These are phyloP conservation scores for Riparia riparia DNA, from an alignment of 2,113 vertebrate species.

Conservation along the genomic window DNA sequence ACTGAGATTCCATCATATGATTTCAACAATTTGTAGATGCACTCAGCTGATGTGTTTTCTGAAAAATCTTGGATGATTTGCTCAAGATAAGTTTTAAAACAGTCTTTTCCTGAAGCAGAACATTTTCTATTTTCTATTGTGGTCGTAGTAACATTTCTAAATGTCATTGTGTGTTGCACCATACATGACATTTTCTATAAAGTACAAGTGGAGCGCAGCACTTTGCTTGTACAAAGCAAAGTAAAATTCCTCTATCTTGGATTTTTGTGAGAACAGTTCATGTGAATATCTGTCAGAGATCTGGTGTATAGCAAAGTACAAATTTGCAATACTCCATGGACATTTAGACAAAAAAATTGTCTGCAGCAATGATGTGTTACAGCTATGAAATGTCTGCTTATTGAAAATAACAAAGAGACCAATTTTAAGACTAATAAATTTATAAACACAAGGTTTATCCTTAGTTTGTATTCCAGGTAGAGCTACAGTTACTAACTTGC, in stretches of 20 bases:
- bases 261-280: not conserved
- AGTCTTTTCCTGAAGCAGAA: not conserved
- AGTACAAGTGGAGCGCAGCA: not conserved
- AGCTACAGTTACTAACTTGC: constrained; percentile 46
- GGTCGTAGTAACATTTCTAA: not conserved
- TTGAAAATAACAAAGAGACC: not conserved
- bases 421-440: not conserved
- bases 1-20: not conserved
- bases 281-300: not conserved
- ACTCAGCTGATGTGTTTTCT: not conserved
- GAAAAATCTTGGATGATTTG: not conserved
- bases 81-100: not conserved
- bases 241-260: not conserved
- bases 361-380: not conserved
- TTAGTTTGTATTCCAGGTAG: constrained; percentile 71
- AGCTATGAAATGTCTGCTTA: not conserved
- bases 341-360: not conserved
- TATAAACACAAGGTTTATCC: constrained; percentile 57
- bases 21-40: not conserved
- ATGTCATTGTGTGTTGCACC: not conserved
- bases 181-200: not conserved
- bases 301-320: not conserved
- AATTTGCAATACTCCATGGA: not conserved
- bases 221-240: not conserved
- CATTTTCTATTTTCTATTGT: not conserved